A percentile compares a stretch with the other conserved stretches of the same genome.
phyloP scores from a whole-genome alignment of 2,888 invertebrate genomes.

The Deilephila elpenor region DNA sequence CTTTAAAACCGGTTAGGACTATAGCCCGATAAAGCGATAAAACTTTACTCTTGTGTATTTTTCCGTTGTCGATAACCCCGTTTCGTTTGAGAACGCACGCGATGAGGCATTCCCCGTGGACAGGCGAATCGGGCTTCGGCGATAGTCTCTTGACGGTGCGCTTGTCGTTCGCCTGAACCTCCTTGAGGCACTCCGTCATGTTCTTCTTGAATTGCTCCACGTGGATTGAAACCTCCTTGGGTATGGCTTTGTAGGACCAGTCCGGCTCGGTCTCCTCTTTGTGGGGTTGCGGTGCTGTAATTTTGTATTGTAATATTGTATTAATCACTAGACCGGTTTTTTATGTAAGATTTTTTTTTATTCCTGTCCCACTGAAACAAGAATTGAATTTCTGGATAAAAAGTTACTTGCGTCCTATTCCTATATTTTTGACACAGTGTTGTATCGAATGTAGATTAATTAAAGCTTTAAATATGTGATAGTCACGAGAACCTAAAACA shows the following conservation, averaged over 20 bases:
- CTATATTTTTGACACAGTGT: too few relatives aligned
- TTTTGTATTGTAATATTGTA: background rate
- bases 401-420: too few relatives aligned
- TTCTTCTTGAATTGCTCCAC: slow-evolving; percentile 71
- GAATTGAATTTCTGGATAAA: too few relatives aligned
- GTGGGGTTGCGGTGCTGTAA: slow-evolving; percentile 36
- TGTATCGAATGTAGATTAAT: too few relatives aligned
- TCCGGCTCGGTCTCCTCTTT: slow-evolving; percentile 53
- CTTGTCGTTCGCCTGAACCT: slow-evolving; percentile 68
- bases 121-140: slow-evolving; percentile 69
- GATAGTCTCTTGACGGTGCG: slow-evolving; percentile 64
- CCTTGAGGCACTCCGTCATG: slow-evolving; percentile 75
- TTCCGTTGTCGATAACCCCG: slow-evolving; percentile 68
- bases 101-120: slow-evolving; percentile 76
- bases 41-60: slow-evolving; percentile 70
- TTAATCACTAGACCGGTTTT: too few relatives aligned
- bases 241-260: slow-evolving; percentile 83
- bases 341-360: too few relatives aligned
- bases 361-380: too few relatives aligned
- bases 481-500: too few relatives aligned
- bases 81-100: slow-evolving; percentile 77
- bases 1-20: too few relatives aligned
- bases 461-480: too few relatives aligned
- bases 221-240: slow-evolving; percentile 60
- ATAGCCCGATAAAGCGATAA: background rate